Conservation (phyloP, 2,888 invertebrate genomes). For the Shargacucullia verbasci region DNA sequence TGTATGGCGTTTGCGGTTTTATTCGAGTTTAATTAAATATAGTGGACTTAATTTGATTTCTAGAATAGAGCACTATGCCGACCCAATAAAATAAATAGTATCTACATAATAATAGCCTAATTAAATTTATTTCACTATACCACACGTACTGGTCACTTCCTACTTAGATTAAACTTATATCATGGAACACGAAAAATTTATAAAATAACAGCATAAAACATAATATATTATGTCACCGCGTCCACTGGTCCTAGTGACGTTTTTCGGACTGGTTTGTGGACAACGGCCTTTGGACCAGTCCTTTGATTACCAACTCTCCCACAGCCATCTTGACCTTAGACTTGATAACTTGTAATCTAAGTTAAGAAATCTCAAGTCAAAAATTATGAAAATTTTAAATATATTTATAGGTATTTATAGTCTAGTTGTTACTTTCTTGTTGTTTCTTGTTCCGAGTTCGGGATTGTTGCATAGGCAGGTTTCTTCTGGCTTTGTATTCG, state of each 20-base stretch:
- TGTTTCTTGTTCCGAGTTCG: constrained; percentile 22
- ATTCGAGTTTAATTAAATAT: background rate
- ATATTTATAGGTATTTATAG: too few relatives aligned
- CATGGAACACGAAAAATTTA: constrained; percentile 18
- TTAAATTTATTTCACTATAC: background rate
- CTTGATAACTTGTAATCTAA: constrained; percentile 45
- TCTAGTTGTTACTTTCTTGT: constrained; percentile 41
- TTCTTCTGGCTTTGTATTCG: too few relatives aligned
- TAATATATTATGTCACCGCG: constrained; percentile 18
- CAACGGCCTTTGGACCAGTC: constrained; percentile 58
- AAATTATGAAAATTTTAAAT: too few relatives aligned
- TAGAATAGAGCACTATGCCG: too few relatives aligned
- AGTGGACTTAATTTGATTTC: background rate
- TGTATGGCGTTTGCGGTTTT: constrained; percentile 5
- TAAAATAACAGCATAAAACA: constrained; percentile 8
- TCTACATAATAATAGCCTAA: too few relatives aligned
- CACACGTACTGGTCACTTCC: constrained; percentile 4
- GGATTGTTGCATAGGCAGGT: background rate
- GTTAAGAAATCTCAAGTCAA: too few relatives aligned
- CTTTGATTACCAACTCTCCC: constrained; percentile 66
- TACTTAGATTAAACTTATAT: constrained; percentile 9
- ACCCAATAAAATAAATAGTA: too few relatives aligned
- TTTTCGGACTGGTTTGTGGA: constrained; percentile 61
- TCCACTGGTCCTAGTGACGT: constrained; percentile 6
- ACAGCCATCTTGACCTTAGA: constrained; percentile 60